Evolutionary conservation across 1,140 invertebrate genomes (phyloP).

Genomic region (Meloidogyne floridensis): DNA sequence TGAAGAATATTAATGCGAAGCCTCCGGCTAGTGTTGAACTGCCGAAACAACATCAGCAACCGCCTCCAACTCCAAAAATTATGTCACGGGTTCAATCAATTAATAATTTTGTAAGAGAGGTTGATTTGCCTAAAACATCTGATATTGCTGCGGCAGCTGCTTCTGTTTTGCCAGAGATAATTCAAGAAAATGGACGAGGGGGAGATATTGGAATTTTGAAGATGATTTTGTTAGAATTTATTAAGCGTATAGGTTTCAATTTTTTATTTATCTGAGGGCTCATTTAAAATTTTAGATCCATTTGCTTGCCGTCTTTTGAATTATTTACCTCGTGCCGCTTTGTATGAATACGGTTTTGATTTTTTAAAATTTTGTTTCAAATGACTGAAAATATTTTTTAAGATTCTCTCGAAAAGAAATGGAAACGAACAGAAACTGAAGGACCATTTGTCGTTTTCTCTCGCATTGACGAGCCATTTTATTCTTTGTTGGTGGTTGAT

Average conservation of each 20-base stretch:
- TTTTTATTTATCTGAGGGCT: neutral
- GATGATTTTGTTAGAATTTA: neutral
- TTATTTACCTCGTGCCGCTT: neutral
- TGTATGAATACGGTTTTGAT: neutral
- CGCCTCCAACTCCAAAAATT: neutral
- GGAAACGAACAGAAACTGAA: conserved; percentile 38
- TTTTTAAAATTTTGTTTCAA: neutral
- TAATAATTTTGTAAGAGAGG: neutral
- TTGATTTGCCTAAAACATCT: neutral
- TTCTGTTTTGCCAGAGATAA: neutral
- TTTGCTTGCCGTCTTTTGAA: neutral
- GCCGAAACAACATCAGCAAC: neutral
- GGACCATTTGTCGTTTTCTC: conserved; percentile 51
- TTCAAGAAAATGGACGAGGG: neutral
- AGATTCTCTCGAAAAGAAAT: conserved; percentile 15
- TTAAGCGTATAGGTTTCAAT: neutral
- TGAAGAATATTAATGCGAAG: neutral
- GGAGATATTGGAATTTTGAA: neutral
- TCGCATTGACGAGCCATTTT: conserved; percentile 42
- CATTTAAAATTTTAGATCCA: neutral
- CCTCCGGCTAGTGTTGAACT: neutral
- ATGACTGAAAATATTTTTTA: neutral
- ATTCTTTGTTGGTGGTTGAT: conserved; percentile 58
- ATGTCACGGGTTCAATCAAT: neutral
- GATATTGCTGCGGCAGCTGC: neutral